These are phyloP conservation scores for Leptinotarsa tumamoca DNA, from an alignment of 2,888 invertebrate genomes.

Conservation along the genomic window DNA sequence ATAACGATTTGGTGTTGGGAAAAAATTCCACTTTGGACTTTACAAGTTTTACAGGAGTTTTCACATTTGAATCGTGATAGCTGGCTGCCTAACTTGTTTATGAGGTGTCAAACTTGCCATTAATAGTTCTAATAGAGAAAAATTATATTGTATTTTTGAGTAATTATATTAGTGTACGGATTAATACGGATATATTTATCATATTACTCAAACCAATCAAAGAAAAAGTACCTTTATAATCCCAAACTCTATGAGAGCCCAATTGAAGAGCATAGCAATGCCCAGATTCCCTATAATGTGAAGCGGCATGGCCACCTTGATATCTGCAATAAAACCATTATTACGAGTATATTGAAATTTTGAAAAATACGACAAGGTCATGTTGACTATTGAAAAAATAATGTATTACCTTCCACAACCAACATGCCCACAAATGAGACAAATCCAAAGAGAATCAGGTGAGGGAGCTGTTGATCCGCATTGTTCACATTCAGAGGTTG, in stretches of 20 bases:
- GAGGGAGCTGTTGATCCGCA: slow-evolving; percentile 70
- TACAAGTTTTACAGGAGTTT: no score
- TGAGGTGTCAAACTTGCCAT: no score
- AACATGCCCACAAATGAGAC: slow-evolving; percentile 97
- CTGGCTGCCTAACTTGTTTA: no score
- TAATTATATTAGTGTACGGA: no score
- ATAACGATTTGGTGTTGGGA: no score
- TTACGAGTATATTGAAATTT: not conserved
- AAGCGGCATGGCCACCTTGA: slow-evolving; percentile 90
- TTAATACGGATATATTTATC: no score
- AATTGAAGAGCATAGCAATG: slow-evolving; percentile 98
- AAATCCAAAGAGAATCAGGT: slow-evolving; percentile 95
- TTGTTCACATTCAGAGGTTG: slow-evolving; percentile 72
- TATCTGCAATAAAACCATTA: slow-evolving; percentile 59
- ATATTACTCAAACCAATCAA: not conserved
- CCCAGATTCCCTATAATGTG: slow-evolving; percentile 94
- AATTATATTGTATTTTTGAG: no score
- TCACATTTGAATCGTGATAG: no score
- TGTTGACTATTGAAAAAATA: not conserved
- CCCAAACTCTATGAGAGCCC: slow-evolving; percentile 98
- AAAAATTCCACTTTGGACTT: no score
- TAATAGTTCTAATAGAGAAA: no score
- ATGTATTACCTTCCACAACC: slow-evolving; percentile 81
- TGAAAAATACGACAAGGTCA: no score
- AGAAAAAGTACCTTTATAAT: slow-evolving; percentile 84